Percentiles rank a stretch among this genome's conserved stretches.
phyloP scores from a whole-genome alignment of 2,888 invertebrate species.

The Zeuzera pyrina region DNA sequence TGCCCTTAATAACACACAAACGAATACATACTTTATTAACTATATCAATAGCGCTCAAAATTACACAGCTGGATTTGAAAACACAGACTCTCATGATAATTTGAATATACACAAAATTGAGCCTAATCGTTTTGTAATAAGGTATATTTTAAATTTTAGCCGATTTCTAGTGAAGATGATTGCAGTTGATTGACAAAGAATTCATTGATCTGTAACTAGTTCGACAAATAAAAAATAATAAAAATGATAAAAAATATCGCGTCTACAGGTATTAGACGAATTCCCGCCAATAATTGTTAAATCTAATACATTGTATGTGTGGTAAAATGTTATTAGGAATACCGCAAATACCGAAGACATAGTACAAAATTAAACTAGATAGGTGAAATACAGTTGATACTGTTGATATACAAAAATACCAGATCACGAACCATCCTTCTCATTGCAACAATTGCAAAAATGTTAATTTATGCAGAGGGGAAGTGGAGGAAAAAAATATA shows the following conservation, averaged over 20 bases:
- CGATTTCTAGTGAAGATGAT: conserved; percentile 32
- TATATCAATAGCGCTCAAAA: conserved; percentile 11
- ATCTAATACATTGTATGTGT: too few species aligned
- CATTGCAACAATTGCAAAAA: conserved; percentile 37
- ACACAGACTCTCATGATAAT: conserved; percentile 27
- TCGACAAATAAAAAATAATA: conserved; percentile 46
- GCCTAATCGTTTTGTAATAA: conserved; percentile 29
- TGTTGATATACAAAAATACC: not conserved
- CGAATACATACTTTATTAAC: conserved; percentile 23
- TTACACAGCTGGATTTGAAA: conserved; percentile 2
- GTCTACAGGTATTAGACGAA: too few species aligned
- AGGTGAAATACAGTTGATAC: not conserved
- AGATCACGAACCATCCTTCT: too few species aligned
- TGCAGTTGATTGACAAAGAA: conserved; percentile 55
- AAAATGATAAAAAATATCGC: too few species aligned
- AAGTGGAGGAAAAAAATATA: conserved; percentile 57
- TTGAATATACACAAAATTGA: conserved; percentile 28
- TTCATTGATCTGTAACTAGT: conserved; percentile 62
- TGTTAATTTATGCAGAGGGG: conserved; percentile 71
- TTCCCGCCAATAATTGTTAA: too few species aligned
- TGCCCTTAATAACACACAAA: conserved; percentile 12
- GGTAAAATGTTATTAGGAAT: too few species aligned
- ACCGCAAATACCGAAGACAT: too few species aligned
- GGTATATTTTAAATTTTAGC: conserved; percentile 25
- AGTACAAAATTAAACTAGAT: not conserved